phyloP scores from a whole-genome alignment of 2,888 invertebrate species.

The Acrocyrtus sp. region DNA sequence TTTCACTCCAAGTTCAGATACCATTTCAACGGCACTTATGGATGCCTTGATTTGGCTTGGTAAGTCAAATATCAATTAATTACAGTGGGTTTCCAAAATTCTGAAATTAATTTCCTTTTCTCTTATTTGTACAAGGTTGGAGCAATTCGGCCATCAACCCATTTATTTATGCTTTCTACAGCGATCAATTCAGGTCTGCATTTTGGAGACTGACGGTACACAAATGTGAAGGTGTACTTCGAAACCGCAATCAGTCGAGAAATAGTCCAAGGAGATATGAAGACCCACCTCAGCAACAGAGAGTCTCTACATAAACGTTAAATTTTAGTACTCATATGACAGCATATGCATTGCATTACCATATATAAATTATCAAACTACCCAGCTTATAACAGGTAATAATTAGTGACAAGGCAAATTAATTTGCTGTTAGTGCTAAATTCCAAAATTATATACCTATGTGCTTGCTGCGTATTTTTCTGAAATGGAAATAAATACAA shows the following conservation, averaged over 20 bases:
- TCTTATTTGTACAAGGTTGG: constrained; percentile 77
- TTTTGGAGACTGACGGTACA: constrained; percentile 84
- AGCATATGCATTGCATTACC: neutral
- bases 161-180: constrained; percentile 90
- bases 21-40: constrained; percentile 71
- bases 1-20: constrained; percentile 74
- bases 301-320: constrained; percentile 26
- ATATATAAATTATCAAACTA: too few species aligned
- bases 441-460: too few species aligned
- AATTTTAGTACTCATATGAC: too few species aligned
- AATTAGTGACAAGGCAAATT: too few species aligned
- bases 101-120: neutral
- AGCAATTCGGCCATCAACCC: constrained; percentile 91
- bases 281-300: constrained; percentile 46
- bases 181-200: constrained; percentile 85
- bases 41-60: constrained; percentile 85
- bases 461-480: too few species aligned
- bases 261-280: constrained; percentile 61
- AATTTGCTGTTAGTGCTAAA: too few species aligned
- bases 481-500: too few species aligned
- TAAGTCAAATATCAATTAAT: constrained; percentile 57
- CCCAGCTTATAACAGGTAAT: too few species aligned
- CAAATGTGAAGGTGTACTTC: constrained; percentile 56
- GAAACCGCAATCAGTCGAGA: constrained; percentile 40
- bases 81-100: neutral